phyloP scores from a whole-genome alignment of 2,113 vertebrate species.

The Solenodon paradoxus region DNA sequence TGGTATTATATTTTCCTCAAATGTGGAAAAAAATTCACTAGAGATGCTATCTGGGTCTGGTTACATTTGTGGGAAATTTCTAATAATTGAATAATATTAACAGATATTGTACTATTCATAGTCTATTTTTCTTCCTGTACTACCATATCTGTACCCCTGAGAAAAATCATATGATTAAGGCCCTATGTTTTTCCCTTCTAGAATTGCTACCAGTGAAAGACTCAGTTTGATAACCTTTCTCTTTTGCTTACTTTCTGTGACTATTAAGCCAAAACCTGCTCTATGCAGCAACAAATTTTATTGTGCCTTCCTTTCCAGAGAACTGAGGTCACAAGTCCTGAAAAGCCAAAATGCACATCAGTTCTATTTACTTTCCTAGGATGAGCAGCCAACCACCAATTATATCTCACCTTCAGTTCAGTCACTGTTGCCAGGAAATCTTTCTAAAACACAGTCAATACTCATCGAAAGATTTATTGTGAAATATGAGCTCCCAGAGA shows the following conservation, averaged over 20 bases:
- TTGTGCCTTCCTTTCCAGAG: neutral
- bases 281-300: neutral
- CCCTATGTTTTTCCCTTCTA: neutral
- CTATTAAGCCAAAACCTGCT: neutral
- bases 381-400: neutral
- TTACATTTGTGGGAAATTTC: neutral
- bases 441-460: conserved; percentile 49
- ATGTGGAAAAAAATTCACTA: neutral
- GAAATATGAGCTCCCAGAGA: conserved; percentile 50
- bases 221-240: neutral
- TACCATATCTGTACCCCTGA: neutral
- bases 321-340: neutral
- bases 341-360: neutral
- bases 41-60: neutral
- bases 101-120: neutral
- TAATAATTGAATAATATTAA: neutral
- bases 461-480: conserved; percentile 25
- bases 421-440: neutral
- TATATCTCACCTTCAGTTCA: neutral
- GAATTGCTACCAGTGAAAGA: neutral
- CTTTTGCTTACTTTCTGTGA: neutral
- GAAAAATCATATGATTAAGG: neutral
- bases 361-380: neutral
- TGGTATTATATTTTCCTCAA: neutral
- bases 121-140: neutral